These are phyloP conservation scores for Sylvietta virens DNA, from an alignment of 2,113 vertebrate species.

Conservation along the genomic window DNA sequence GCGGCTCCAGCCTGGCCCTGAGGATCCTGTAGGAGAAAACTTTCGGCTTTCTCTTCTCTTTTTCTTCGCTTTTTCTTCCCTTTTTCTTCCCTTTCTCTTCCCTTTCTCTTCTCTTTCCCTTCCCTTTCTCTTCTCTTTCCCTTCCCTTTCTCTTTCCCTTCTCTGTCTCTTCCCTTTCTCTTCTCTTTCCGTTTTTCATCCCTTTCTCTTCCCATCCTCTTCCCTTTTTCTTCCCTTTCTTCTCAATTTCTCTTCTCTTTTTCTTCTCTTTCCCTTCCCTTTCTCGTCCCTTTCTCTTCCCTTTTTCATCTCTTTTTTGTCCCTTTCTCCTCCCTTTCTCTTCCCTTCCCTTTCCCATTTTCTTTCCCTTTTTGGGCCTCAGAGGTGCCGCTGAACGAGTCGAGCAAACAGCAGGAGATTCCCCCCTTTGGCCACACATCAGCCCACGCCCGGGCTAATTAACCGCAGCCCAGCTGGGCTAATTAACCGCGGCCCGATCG, in stretches of 20 bases:
- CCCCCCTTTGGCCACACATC: neutral
- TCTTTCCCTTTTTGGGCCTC: neutral
- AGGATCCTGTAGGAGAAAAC: neutral
- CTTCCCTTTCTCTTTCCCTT: no score
- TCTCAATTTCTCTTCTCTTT: rapidly evolving
- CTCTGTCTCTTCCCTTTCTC: rapidly evolving
- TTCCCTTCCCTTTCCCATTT: no score
- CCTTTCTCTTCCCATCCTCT: neutral
- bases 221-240: no score
- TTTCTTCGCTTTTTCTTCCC: rapidly evolving
- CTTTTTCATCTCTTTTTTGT: rapidly evolving
- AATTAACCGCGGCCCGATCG: neutral
- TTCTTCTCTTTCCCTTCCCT: rapidly evolving
- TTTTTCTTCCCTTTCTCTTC: rapidly evolving
- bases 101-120: rapidly evolving
- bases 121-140: no score
- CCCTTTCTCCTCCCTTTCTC: neutral
- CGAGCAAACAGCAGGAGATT: neutral
- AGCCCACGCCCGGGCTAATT: neutral
- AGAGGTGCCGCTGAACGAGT: neutral
- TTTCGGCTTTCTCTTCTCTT: neutral
- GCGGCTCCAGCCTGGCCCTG: neutral
- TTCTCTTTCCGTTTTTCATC: neutral
- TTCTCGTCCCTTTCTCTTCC: neutral
- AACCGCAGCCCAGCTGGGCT: neutral